Evolutionary conservation across 2,888 invertebrate species (phyloP).

Genomic region (Syrista parreyssii): DNA sequence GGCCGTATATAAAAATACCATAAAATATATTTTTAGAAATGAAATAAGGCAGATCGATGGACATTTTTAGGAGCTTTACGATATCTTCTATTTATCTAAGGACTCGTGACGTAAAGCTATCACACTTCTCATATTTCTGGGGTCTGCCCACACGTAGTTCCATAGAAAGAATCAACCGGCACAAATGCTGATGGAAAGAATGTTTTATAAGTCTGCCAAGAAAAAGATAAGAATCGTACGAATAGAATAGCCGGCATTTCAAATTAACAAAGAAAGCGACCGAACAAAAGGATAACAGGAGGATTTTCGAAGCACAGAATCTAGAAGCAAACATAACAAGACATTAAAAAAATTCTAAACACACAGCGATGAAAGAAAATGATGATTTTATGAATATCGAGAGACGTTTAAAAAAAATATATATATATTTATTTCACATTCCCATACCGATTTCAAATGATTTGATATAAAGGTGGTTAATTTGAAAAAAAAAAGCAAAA

Average conservation of each 20-base stretch:
- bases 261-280: not conserved
- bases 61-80: not conserved
- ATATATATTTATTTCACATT: not conserved
- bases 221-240: not conserved
- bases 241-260: not conserved
- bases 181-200: not conserved
- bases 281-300: not conserved
- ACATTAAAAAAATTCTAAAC: not conserved
- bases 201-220: not conserved
- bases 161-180: not conserved
- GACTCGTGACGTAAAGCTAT: no score
- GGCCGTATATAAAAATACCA: not conserved
- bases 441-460: not conserved
- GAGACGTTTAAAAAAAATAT: not conserved
- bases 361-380: not conserved
- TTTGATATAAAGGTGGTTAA: constrained; percentile 3
- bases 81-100: not conserved
- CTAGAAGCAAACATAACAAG: not conserved
- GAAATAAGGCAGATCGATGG: not conserved
- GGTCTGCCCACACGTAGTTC: not conserved
- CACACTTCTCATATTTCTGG: not conserved
- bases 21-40: not conserved
- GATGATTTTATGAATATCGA: not conserved
- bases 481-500: constrained; percentile 14
- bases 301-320: not conserved